A percentile compares a stretch with the other conserved stretches of the same genome.
Conservation (phyloP, 1,140 invertebrate species). For the Leptinotarsa undecemlineata region DNA sequence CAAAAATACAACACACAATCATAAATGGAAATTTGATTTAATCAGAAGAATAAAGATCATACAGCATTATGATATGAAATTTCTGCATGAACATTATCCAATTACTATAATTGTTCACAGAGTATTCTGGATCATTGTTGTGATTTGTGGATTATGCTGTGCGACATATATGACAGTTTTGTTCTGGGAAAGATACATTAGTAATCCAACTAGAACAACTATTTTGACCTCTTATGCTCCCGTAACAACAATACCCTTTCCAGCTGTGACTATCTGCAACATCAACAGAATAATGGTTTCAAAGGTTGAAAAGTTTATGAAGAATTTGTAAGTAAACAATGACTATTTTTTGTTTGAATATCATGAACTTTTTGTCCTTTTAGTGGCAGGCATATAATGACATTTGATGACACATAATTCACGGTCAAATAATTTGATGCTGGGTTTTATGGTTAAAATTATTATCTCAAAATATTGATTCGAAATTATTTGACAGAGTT, state of each 20-base stretch:
- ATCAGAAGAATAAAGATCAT: no score
- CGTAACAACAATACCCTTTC: slow-evolving; percentile 46
- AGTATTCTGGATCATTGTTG: slow-evolving; percentile 47
- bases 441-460: background rate
- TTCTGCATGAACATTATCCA: background rate
- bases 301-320: slow-evolving; percentile 38
- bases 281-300: slow-evolving; percentile 41
- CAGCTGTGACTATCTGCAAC: slow-evolving; percentile 50
- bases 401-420: background rate
- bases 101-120: slow-evolving; percentile 33
- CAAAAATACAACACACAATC: no score
- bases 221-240: slow-evolving; percentile 46
- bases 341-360: background rate
- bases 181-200: slow-evolving; percentile 44
- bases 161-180: slow-evolving; percentile 45
- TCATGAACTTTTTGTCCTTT: no score
- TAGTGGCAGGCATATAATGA: no score
- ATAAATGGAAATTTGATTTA: no score
- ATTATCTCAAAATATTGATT: no score
- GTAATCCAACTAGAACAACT: slow-evolving; percentile 46
- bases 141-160: slow-evolving; percentile 36
- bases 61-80: background rate
- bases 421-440: background rate
- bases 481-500: no score
- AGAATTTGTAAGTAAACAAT: slow-evolving; percentile 34